Evolutionary conservation across 2,888 invertebrate genomes (phyloP).

Genomic region (Chaetogeoica ovagalla): DNA sequence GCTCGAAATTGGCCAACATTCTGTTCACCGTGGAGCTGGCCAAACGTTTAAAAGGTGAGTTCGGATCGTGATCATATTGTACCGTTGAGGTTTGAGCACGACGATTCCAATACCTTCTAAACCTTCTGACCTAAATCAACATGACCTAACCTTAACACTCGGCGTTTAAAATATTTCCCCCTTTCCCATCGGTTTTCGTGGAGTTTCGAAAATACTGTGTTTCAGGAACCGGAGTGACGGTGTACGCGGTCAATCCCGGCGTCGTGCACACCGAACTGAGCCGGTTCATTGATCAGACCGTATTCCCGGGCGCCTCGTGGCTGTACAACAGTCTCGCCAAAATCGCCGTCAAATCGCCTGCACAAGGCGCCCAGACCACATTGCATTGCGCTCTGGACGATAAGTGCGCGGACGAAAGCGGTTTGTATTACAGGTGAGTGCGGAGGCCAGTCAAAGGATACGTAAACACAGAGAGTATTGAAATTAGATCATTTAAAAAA

Average conservation of each 20-base stretch:
- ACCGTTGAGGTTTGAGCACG: too few species aligned
- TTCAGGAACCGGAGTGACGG: constrained; percentile 64
- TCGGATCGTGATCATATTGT: neutral
- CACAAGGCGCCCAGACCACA: constrained; percentile 75
- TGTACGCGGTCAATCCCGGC: constrained; percentile 75
- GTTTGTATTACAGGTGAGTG: constrained; percentile 57
- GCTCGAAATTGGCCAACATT: constrained; percentile 61
- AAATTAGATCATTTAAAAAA: too few species aligned
- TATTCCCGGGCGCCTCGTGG: constrained; percentile 62
- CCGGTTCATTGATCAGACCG: constrained; percentile 65
- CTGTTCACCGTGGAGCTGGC: constrained; percentile 60
- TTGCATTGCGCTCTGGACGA: constrained; percentile 74
- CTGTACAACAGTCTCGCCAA: constrained; percentile 58
- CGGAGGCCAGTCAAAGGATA: too few species aligned
- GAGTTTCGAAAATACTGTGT: too few species aligned
- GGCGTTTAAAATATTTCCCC: too few species aligned
- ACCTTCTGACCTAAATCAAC: too few species aligned
- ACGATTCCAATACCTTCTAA: too few species aligned
- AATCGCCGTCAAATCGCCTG: constrained; percentile 64
- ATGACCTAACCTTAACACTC: too few species aligned
- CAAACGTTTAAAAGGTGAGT: constrained; percentile 58
- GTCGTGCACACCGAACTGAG: constrained; percentile 75
- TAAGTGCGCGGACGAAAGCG: constrained; percentile 60
- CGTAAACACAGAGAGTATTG: too few species aligned
- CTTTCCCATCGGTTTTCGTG: too few species aligned